Percentiles rank a stretch among this genome's conserved stretches.
These are phyloP conservation scores for Temnothorax nylanderi DNA, from an alignment of 1,140 invertebrate species.

Conservation along the genomic window DNA sequence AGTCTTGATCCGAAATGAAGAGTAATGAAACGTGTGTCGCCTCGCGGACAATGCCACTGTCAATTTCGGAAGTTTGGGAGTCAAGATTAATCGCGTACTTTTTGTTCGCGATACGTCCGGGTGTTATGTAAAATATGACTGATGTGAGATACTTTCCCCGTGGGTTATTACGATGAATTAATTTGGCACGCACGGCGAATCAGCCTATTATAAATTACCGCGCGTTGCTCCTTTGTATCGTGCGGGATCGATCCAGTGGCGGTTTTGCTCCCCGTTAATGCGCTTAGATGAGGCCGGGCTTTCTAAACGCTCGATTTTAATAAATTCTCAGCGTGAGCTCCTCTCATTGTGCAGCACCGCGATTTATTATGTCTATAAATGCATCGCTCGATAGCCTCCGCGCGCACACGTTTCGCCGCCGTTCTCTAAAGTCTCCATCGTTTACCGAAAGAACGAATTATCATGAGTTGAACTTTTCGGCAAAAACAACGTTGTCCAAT, in stretches of 20 bases:
- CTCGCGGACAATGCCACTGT: slow-evolving; percentile 17
- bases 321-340: slow-evolving; percentile 56
- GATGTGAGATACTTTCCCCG: slow-evolving; percentile 26
- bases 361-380: slow-evolving; percentile 66
- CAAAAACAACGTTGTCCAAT: slow-evolving; percentile 36
- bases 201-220: slow-evolving; percentile 60
- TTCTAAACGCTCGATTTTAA: slow-evolving; percentile 62
- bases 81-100: slow-evolving; percentile 35
- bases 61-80: slow-evolving; percentile 15
- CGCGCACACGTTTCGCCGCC: background rate
- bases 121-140: slow-evolving; percentile 27
- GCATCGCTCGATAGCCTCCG: slow-evolving; percentile 23
- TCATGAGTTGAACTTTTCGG: slow-evolving; percentile 8
- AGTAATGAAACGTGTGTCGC: slow-evolving; percentile 13
- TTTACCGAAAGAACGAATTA: slow-evolving; percentile 24
- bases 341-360: slow-evolving; percentile 16
- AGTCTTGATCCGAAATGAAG: slow-evolving; percentile 19
- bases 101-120: slow-evolving; percentile 37
- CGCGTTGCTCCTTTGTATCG: slow-evolving; percentile 24
- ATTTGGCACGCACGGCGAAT: slow-evolving; percentile 19
- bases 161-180: slow-evolving; percentile 49
- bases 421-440: slow-evolving; percentile 28
- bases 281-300: background rate
- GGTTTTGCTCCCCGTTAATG: slow-evolving; percentile 20
- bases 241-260: slow-evolving; percentile 40